Conservation (phyloP, 92 coral and sea anemone genomes). For the Porites cylindrica region DNA sequence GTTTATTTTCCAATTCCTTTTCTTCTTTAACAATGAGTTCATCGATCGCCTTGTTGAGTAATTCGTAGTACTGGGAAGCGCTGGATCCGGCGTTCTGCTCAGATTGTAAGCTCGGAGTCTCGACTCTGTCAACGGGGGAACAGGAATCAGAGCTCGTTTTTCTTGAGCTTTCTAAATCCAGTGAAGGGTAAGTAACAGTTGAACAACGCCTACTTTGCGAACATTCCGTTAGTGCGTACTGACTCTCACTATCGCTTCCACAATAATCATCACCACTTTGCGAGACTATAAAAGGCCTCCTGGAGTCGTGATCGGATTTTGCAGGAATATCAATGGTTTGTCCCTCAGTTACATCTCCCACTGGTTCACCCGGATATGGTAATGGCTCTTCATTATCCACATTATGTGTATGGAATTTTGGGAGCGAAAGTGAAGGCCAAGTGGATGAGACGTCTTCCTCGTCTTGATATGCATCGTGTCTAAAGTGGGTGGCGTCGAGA, state of each 20-base stretch:
- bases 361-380: neutral
- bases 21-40: neutral
- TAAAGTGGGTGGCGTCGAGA: neutral
- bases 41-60: slow-evolving; percentile 21
- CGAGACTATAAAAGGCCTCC: slow-evolving; percentile 1
- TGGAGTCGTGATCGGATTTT: neutral
- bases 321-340: neutral
- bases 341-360: neutral
- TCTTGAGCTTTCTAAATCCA: neutral
- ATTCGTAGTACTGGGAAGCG: slow-evolving; percentile 25
- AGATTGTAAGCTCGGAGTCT: neutral
- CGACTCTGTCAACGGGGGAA: slow-evolving; percentile 1
- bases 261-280: neutral
- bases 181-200: neutral
- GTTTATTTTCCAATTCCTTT: too few relatives aligned
- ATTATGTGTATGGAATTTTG: neutral
- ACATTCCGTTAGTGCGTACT: neutral
- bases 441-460: neutral
- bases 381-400: neutral
- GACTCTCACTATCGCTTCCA: neutral
- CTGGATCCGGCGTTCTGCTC: slow-evolving; percentile 5
- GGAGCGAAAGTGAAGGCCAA: slow-evolving; percentile 27
- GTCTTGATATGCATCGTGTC: neutral
- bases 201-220: neutral
- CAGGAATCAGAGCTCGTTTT: slow-evolving; percentile 21